These are phyloP conservation scores for Origma solitaria DNA, from an alignment of 2,113 vertebrate species.

Conservation along the genomic window DNA sequence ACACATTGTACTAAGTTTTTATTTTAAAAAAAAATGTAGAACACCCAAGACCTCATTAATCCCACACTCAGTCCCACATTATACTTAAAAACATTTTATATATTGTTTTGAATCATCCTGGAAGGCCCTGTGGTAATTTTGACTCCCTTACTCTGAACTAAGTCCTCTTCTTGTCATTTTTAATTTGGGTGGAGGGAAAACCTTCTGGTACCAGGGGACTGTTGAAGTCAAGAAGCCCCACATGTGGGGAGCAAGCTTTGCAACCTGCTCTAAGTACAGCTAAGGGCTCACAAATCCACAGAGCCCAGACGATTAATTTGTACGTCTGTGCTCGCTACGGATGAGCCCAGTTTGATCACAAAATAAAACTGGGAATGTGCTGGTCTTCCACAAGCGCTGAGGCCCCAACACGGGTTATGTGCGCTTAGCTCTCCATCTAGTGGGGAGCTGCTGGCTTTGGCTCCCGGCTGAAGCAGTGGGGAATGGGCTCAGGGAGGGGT, in stretches of 20 bases:
- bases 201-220: not conserved
- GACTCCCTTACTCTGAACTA: not conserved
- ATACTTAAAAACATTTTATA: not conserved
- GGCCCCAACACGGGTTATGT: accelerated
- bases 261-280: not conserved
- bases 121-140: not conserved
- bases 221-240: not conserved
- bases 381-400: accelerated
- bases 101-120: not conserved
- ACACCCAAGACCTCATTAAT: not conserved
- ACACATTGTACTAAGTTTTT: not conserved
- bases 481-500: accelerated
- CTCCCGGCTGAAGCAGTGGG: accelerated
- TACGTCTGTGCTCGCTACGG: not conserved
- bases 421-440: not conserved
- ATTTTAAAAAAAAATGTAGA: not conserved
- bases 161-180: not conserved
- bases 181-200: not conserved
- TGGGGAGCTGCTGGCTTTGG: not conserved
- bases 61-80: not conserved
- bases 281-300: not conserved
- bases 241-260: not conserved
- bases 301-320: not conserved
- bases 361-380: not conserved
- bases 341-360: not conserved